A percentile compares a stretch with the other conserved stretches of the same genome.
phyloP scores from a whole-genome alignment of 1,140 invertebrate genomes.

The Leptestheria dahalacensis region DNA sequence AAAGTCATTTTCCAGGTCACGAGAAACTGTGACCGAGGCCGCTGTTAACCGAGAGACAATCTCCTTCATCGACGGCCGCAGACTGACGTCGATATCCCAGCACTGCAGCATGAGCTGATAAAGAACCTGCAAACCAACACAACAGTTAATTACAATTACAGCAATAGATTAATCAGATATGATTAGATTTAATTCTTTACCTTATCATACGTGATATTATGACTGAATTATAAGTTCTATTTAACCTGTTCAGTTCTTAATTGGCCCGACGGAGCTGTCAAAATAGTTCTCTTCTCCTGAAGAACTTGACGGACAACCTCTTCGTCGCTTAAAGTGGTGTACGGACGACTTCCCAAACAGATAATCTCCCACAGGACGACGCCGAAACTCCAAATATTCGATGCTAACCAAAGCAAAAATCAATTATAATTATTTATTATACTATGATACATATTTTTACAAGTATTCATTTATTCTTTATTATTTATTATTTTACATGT shows the following conservation, averaged over 20 bases:
- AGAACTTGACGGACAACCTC: constrained; percentile 10
- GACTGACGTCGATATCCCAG: constrained; percentile 2
- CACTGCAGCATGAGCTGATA: constrained; percentile 12
- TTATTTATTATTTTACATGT: background rate
- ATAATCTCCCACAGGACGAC: constrained; percentile 37
- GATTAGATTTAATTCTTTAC: no score
- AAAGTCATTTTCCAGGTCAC: constrained; percentile 8
- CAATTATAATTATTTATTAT: background rate
- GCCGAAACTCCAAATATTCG: constrained; percentile 9
- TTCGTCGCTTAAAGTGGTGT: constrained; percentile 8
- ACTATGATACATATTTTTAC: background rate
- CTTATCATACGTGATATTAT: background rate
- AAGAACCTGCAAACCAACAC: no score
- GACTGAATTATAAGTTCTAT: background rate
- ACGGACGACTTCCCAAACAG: constrained; percentile 29
- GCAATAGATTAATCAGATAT: no score
- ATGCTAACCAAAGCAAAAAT: background rate
- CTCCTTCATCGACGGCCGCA: background rate
- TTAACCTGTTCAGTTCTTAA: background rate
- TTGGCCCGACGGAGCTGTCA: background rate
- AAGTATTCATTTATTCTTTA: background rate
- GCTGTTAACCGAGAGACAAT: constrained; percentile 2
- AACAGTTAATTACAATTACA: no score
- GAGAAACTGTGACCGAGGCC: background rate
- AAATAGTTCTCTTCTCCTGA: constrained; percentile 5